Conservation (phyloP, 2,888 invertebrate species). For the Noctua janthe region DNA sequence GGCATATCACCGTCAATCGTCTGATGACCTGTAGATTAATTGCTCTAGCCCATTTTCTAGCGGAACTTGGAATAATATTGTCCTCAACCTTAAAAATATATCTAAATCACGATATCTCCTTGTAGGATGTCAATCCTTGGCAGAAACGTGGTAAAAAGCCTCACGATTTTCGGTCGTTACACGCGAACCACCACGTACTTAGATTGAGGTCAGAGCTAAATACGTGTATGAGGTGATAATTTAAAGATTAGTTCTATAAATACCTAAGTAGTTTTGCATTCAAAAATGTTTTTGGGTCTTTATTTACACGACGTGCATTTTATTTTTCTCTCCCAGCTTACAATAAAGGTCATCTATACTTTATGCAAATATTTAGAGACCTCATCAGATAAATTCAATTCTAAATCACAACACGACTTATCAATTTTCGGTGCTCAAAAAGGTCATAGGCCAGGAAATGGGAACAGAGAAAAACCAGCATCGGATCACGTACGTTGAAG, state of each 20-base stretch:
- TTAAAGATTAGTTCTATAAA: constrained; percentile 7
- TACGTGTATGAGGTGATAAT: constrained; percentile 29
- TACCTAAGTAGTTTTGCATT: constrained; percentile 13
- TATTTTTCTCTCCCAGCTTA: background rate
- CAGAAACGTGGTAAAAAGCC: constrained; percentile 21
- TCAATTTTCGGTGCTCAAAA: constrained; percentile 2
- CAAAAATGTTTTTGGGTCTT: background rate
- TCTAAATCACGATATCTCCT: constrained; percentile 40
- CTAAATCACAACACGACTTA: background rate
- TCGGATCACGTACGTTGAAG: constrained; percentile 3
- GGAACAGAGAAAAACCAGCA: background rate
- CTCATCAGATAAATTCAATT: background rate
- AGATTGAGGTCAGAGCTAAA: constrained; percentile 52
- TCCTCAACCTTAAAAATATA: constrained; percentile 20
- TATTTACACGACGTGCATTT: background rate
- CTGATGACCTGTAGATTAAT: constrained; percentile 28
- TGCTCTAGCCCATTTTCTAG: background rate
- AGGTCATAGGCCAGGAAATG: constrained; percentile 29
- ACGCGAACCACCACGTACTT: constrained; percentile 32
- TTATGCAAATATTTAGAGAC: background rate
- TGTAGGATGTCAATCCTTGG: constrained; percentile 23
- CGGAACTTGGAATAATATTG: constrained; percentile 5
- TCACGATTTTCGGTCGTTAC: constrained; percentile 49
- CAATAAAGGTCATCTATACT: background rate
- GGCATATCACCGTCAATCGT: constrained; percentile 22